phyloP scores from a whole-genome alignment of 2,888 invertebrate genomes.

The Cinara cedri region DNA sequence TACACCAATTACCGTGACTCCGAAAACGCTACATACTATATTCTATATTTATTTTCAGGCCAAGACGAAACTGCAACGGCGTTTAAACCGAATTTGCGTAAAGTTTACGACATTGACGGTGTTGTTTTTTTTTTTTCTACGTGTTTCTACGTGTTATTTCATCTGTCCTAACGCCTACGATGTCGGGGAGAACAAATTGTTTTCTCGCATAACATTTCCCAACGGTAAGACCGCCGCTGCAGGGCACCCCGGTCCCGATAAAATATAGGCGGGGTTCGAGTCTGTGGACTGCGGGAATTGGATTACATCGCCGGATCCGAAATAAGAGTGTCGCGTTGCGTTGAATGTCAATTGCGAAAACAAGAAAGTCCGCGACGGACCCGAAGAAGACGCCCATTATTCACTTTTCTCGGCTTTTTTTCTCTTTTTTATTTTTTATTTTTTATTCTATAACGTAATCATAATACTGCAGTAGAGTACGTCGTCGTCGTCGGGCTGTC shows the following conservation, averaged over 20 bases:
- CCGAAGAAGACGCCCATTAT: slow-evolving; percentile 49
- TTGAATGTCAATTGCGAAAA: slow-evolving; percentile 55
- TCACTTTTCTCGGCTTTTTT: slow-evolving; percentile 39
- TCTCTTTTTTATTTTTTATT: slow-evolving; percentile 8
- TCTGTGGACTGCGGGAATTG: slow-evolving; percentile 31
- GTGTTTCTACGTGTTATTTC: background rate
- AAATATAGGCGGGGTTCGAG: background rate
- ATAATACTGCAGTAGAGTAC: no score
- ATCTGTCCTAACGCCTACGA: background rate
- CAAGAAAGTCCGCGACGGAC: slow-evolving; percentile 34
- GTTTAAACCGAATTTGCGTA: slow-evolving; percentile 5
- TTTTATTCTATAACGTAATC: no score
- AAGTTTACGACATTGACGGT: slow-evolving; percentile 4
- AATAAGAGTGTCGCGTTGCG: slow-evolving; percentile 43
- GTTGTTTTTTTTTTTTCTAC: background rate
- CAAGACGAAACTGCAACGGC: background rate
- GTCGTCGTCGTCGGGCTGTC: background rate
- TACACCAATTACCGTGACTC: no score
- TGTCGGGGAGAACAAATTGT: slow-evolving; percentile 51
- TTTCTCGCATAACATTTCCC: slow-evolving; percentile 50
- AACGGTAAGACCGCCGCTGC: background rate
- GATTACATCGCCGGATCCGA: slow-evolving; percentile 49
- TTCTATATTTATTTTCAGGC: background rate
- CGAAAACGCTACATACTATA: no score
- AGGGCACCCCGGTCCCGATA: no score